Evolutionary conservation across 92 coral and sea anemone species (phyloP), one percentile per base, ranked within the genome.

Genomic region (Porites cylindrica): DNA sequence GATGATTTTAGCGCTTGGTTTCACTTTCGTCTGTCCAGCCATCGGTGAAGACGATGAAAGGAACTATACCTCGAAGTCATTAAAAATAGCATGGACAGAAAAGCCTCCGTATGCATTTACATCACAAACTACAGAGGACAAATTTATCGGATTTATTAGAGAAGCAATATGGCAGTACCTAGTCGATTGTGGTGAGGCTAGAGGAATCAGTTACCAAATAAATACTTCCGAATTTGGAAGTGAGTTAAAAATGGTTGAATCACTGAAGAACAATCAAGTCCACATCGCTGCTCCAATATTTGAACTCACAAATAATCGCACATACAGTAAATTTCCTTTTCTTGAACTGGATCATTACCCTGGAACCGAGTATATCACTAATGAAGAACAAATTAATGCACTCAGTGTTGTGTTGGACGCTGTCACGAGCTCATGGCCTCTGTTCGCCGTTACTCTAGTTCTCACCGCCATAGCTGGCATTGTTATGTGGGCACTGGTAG

Each of bases 401-500:
- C 51, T 75, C 59, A 43, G 1, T 13, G 65, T 74, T 53, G 65
- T 73, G 23, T 10, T 83, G 7, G 65, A 83, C 10, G 59, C 87
- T 7, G 80, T 83, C 4, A 1, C 9, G n/a, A 83, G 74, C 16
- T 66, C 92, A 23, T 68, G 82, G 76, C 89, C 92, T 5, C 18
- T 89, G 38, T 17, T 89, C 1, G 85, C 79, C 1, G 56, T 89
- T 6, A 68, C 83, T 17, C 18, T 89, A 20, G 67, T 62, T 12
- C 69, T 69, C 16, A 86, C 92, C 51, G 87, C 82, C 14, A 67
- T 83, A 2, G 78, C 87, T 83, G 92, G 92, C 10, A 10, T 89
- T 10, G 76, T 83, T 10, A 62, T 89, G 79, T 89, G 92, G 92
- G 70, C 71, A 2, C 81, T 89, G 92, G 92, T 89, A 78, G n/a